Evolutionary conservation across 2,113 vertebrate species (phyloP).

Genomic region (Physeter macrocephalus): DNA sequence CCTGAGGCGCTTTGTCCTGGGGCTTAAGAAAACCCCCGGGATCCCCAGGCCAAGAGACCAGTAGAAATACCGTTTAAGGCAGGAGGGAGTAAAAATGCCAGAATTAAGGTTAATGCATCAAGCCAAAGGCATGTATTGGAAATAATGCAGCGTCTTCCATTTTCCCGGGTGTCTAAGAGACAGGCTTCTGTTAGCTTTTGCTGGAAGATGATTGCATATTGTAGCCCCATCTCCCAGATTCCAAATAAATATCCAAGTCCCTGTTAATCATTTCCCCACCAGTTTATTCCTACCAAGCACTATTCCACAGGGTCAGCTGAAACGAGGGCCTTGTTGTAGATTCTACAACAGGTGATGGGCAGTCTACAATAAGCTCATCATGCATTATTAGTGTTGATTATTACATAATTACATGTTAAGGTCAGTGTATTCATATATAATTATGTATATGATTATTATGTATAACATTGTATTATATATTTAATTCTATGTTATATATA

Average conservation of each 20-base stretch:
- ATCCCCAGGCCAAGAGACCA: neutral
- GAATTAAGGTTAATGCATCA: neutral
- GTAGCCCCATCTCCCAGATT: neutral
- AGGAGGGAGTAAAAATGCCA: neutral
- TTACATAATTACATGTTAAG: accelerated
- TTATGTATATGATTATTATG: accelerated
- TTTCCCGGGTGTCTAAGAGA: accelerated
- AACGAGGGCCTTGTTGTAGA: accelerated
- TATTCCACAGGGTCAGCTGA: neutral
- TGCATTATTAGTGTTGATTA: neutral
- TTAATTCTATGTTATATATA: neutral
- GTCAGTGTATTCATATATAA: neutral
- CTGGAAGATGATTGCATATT: neutral
- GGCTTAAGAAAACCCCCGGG: neutral
- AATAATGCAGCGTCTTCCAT: neutral
- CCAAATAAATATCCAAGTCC: neutral
- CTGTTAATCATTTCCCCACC: neutral
- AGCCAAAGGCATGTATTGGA: neutral
- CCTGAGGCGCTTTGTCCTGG: neutral
- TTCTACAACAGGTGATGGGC: neutral
- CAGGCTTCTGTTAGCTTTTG: neutral
- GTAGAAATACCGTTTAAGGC: neutral
- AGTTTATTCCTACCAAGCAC: neutral
- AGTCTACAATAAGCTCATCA: accelerated
- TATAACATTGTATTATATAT: too few relatives aligned